Evolutionary conservation across 2,888 invertebrate genomes (phyloP).

Genomic region (Dendrolimus houi): DNA sequence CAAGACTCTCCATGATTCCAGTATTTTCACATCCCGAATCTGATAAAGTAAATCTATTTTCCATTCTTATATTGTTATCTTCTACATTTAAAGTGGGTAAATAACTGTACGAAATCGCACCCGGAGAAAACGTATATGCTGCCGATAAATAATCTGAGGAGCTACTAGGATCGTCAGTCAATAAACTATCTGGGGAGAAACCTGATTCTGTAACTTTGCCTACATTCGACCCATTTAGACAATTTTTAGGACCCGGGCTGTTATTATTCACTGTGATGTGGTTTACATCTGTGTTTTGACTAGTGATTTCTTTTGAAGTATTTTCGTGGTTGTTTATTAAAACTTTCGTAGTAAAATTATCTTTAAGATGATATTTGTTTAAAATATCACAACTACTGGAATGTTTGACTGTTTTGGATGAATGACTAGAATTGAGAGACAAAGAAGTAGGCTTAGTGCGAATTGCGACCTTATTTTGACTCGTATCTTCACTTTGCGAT

Average conservation of each 20-base stretch:
- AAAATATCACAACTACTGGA: slow-evolving; percentile 58
- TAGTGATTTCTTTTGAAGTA: slow-evolving; percentile 13
- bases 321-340: slow-evolving; percentile 15
- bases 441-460: slow-evolving; percentile 51
- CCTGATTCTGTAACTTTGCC: slow-evolving; percentile 34
- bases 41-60: slow-evolving; percentile 52
- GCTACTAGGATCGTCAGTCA: slow-evolving; percentile 57
- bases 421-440: slow-evolving; percentile 57
- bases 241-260: background rate
- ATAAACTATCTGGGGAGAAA: slow-evolving; percentile 59
- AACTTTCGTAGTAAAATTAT: slow-evolving; percentile 8
- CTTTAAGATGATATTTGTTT: slow-evolving; percentile 29
- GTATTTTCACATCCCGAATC: slow-evolving; percentile 69
- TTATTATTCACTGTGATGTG: slow-evolving; percentile 14
- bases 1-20: slow-evolving; percentile 49
- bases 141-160: slow-evolving; percentile 64
- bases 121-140: slow-evolving; percentile 48
- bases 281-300: slow-evolving; percentile 23
- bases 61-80: slow-evolving; percentile 48
- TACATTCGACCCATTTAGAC: slow-evolving; percentile 13
- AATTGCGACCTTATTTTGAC: slow-evolving; percentile 28
- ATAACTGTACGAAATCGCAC: slow-evolving; percentile 28
- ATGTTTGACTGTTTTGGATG: slow-evolving; percentile 53
- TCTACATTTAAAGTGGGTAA: slow-evolving; percentile 43
- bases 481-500: slow-evolving; percentile 36